phyloP scores from a whole-genome alignment of 2,113 vertebrate species.

The Meriones unguiculatus region DNA sequence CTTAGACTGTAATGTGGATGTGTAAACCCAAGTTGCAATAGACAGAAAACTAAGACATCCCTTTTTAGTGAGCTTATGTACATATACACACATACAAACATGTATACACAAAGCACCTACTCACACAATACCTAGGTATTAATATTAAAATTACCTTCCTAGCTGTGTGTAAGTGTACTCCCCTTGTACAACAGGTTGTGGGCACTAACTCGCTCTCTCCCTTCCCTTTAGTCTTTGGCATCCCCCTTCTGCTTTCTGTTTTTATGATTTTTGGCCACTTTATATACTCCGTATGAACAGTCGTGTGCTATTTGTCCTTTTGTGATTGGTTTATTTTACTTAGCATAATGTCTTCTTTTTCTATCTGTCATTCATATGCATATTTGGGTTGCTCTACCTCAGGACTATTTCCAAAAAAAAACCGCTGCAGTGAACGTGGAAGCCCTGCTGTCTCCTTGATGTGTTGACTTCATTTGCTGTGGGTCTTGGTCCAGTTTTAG shows the following conservation, averaged over 20 bases:
- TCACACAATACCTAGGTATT: neutral
- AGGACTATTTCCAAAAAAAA: neutral
- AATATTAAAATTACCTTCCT: neutral
- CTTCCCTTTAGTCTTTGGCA: neutral
- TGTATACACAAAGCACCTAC: neutral
- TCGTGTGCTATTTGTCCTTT: neutral
- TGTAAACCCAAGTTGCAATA: neutral
- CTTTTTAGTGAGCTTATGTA: too few relatives aligned
- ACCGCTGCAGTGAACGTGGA: neutral
- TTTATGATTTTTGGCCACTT: neutral
- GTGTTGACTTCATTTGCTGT: slow-evolving; percentile 15
- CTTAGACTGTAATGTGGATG: neutral
- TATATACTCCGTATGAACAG: neutral
- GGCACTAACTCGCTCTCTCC: neutral
- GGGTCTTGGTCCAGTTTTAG: neutral
- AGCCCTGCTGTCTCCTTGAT: neutral
- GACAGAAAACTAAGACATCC: too few relatives aligned
- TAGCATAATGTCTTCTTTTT: neutral
- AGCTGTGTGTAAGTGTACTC: neutral
- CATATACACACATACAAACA: neutral
- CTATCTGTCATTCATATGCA: neutral
- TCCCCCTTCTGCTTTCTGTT: neutral
- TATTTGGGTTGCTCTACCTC: neutral
- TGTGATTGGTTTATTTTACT: neutral
- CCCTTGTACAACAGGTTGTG: neutral